A percentile compares a stretch with the other conserved stretches of the same genome.
Evolutionary conservation across 1,140 invertebrate species (phyloP).

Genomic region (Psix sp.): DNA sequence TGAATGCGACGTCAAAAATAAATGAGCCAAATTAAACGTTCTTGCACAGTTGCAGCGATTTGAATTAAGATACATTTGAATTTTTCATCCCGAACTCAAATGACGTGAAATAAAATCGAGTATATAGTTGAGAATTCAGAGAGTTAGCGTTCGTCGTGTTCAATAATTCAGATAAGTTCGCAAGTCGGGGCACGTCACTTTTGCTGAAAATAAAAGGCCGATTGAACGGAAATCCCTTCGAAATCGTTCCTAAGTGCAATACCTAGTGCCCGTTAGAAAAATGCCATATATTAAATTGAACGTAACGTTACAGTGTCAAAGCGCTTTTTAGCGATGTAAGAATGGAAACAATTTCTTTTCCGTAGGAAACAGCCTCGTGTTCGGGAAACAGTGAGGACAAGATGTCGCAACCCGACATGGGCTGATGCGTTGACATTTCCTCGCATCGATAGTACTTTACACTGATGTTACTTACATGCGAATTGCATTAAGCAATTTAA

Average conservation of each 20-base stretch:
- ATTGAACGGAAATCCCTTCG: constrained; percentile 10
- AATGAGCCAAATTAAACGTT: no score
- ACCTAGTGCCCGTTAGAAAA: constrained; percentile 32
- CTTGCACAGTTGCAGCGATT: no score
- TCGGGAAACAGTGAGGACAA: constrained; percentile 53
- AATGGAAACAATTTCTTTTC: constrained; percentile 56
- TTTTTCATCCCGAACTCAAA: no score
- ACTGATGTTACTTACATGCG: constrained; percentile 57
- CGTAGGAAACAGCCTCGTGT: constrained; percentile 43
- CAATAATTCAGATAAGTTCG: constrained; percentile 37
- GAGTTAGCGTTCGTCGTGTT: constrained; percentile 10
- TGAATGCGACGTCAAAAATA: no score
- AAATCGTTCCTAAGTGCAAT: constrained; percentile 48
- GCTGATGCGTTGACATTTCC: constrained; percentile 59
- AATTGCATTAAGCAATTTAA: constrained; percentile 63
- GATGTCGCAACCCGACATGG: constrained; percentile 56
- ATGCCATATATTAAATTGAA: constrained; percentile 43
- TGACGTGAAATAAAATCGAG: no score
- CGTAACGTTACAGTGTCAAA: constrained; percentile 41
- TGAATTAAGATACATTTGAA: no score
- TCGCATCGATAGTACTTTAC: constrained; percentile 57
- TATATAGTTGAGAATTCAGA: constrained; percentile 8
- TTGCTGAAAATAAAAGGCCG: constrained; percentile 37
- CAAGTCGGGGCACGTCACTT: constrained; percentile 14
- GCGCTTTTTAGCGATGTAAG: constrained; percentile 41